Evolutionary conservation across 2,888 invertebrate species (phyloP), one percentile per base, ranked within the genome.

Genomic region (Ormyrus nitidulus): DNA sequence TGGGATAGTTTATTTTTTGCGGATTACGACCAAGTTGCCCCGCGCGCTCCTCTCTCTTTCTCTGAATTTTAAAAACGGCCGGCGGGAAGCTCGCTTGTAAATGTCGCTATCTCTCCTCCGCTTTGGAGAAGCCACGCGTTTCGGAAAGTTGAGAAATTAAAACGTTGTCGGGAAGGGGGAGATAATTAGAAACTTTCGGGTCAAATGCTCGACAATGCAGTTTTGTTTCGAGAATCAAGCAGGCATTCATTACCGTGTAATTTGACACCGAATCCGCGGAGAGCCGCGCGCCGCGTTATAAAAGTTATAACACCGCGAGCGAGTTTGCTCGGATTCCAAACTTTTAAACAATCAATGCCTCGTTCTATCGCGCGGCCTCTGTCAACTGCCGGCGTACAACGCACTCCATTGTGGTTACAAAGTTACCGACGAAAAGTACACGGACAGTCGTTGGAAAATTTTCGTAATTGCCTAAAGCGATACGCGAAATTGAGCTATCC

Each of bases 161-260:
- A 34, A 34, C 2, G 9, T 44, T 49, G 65, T 48, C 13, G 58
- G 8, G 19, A 8, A 51, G n/a, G 19, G 19, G 10, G 58, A 58
- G 59, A 59, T 66, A 77, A 72, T 77, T 65, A 71, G 59, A 77
- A 72, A 68, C 54, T 76, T 61, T 69, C 56, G 54, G 62, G 51
- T 34, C 34, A 34, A 59, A 51, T 51, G 61, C 11, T 58, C 66
- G 46, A 51, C 68, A 62, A 59, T 56, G 44, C 34, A 10, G 8
- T 65, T 46, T 53, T n/a, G 58, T 66, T 58, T 19, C 49, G 11
- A 34, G 34, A 54, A 64, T 70, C 69, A 10, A 46, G 56, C 61
- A 44, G 54, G 65, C 61, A 69, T 62, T 75, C 68, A 61, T 68
- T 70, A 34, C 64, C 53, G 62, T 11, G 54, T 64, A 62, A 77